Conservation (phyloP, 2,888 invertebrate genomes). For the Gymnocheta viridis region DNA sequence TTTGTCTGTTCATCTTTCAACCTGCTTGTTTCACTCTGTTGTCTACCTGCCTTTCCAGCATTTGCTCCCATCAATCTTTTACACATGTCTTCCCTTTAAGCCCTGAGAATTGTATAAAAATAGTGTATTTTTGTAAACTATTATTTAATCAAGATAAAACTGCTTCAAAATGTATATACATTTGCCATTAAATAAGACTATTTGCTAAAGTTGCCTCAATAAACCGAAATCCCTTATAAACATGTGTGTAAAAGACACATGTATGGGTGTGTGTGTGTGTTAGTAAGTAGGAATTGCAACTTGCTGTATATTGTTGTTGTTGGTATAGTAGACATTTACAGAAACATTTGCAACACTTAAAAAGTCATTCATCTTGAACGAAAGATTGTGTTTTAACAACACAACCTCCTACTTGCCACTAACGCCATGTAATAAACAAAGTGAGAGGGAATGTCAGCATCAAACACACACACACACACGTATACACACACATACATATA, state of each 20-base stretch:
- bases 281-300: not conserved
- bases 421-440: constrained; percentile 35
- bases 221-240: constrained; percentile 18
- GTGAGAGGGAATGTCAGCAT: not conserved
- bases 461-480: not conserved
- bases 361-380: constrained; percentile 70
- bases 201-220: constrained; percentile 26
- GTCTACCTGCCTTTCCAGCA: constrained; percentile 3
- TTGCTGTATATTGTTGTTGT: constrained; percentile 32
- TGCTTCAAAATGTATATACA: constrained; percentile 26
- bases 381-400: constrained; percentile 64
- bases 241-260: not conserved
- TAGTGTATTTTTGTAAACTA: constrained; percentile 8
- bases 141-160: constrained; percentile 52
- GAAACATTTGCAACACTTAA: constrained; percentile 64
- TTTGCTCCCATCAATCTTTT: constrained; percentile 30
- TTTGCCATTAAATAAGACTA: constrained; percentile 33
- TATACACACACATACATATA: not conserved
- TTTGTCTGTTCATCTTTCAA: constrained; percentile 39
- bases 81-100: constrained; percentile 4
- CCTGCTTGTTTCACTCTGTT: constrained; percentile 18
- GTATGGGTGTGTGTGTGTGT: not conserved
- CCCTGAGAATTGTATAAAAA: not conserved
- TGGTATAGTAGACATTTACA: constrained; percentile 19
- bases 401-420: constrained; percentile 50